Base-by-base conservation (phyloP, 2,113 vertebrate genomes). In the Pica pica region DNA sequence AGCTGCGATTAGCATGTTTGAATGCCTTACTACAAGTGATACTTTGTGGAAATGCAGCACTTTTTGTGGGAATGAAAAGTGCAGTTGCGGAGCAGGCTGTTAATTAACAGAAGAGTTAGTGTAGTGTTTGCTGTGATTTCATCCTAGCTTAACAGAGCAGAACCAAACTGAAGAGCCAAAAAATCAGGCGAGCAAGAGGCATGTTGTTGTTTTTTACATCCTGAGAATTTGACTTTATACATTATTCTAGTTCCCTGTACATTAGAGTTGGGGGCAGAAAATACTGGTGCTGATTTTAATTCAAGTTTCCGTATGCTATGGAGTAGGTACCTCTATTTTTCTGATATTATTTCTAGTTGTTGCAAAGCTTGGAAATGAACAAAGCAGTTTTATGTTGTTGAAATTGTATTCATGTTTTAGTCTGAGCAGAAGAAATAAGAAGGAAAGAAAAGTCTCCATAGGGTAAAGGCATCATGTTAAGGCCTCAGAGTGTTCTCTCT, bases 91-190 rank as follows among this genome's bases (percentile, higher is more conserved):
- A 96, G 92, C 71, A 90, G 90, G 92, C 86, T 95, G 90, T 95
- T 96, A 90, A 97, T 97, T 96, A 97, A 96, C 94, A 95, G 94
- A 96, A 93, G 93, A 75, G 47, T 93, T 92, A 96, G 85, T 93
- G 95, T 96, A 83, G 79, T 96, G 82, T 90, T 95, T 81, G 90
- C 79, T 88, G 94, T 96, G 96, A 93, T 97, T 96, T 97, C 93
- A 96, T 92, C 93, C 68, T 71, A 18, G 65, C n/a, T 93, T 93
- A 95, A 86, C 88, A 94, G 94, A 87, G 92, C 92, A 95, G 93
- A 96, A 96, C 93, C 79, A 83, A 96, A 90, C 47, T 30, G 31
- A 95, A 78, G 52, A 92, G 83, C 37, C 41, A 87, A 70, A 89
- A 89, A 85, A 86, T 21, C 39, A 83, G 41, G 64, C 79, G 63